phyloP scores from a whole-genome alignment of 1,140 invertebrate genomes.

The Drosophila suzukii region DNA sequence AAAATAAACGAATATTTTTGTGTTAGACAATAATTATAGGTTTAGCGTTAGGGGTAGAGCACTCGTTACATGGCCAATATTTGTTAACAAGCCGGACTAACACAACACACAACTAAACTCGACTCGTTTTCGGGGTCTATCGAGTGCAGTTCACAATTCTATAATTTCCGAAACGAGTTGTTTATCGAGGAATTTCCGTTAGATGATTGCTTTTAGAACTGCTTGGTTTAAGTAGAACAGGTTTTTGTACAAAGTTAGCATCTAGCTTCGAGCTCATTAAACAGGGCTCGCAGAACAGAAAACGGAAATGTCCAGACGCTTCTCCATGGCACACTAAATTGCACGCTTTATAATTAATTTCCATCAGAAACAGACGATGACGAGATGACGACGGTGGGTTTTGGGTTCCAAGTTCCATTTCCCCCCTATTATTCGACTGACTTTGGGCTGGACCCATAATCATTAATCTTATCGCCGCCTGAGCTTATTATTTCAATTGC shows the following conservation, averaged over 20 bases:
- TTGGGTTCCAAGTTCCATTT: not conserved
- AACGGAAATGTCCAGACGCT: slow-evolving; percentile 32
- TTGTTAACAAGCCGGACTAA: slow-evolving; percentile 62
- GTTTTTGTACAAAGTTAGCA: not conserved
- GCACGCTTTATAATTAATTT: slow-evolving; percentile 84
- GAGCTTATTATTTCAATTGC: slow-evolving; percentile 84
- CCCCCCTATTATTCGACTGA: not conserved
- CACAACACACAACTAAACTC: slow-evolving; percentile 8
- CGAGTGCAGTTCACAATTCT: slow-evolving; percentile 34
- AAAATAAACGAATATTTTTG: slow-evolving; percentile 36
- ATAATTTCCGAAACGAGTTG: slow-evolving; percentile 10
- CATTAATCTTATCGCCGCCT: slow-evolving; percentile 85
- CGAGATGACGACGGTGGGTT: slow-evolving; percentile 38
- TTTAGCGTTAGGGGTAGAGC: not conserved
- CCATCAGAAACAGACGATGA: slow-evolving; percentile 84
- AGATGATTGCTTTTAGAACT: not conserved
- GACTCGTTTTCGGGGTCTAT: slow-evolving; percentile 14
- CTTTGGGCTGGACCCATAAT: slow-evolving; percentile 72
- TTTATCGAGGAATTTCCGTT: slow-evolving; percentile 21
- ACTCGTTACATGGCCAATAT: slow-evolving; percentile 59
- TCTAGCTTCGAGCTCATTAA: slow-evolving; percentile 67
- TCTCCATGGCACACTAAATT: slow-evolving; percentile 69
- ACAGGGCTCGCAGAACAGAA: slow-evolving; percentile 16
- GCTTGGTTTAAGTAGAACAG: slow-evolving; percentile 14
- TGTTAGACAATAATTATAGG: slow-evolving; percentile 61